Percentiles rank a stretch among this genome's conserved stretches.
Evolutionary conservation across 1,140 invertebrate species (phyloP).

Genomic region (Piezodorus guildinii): DNA sequence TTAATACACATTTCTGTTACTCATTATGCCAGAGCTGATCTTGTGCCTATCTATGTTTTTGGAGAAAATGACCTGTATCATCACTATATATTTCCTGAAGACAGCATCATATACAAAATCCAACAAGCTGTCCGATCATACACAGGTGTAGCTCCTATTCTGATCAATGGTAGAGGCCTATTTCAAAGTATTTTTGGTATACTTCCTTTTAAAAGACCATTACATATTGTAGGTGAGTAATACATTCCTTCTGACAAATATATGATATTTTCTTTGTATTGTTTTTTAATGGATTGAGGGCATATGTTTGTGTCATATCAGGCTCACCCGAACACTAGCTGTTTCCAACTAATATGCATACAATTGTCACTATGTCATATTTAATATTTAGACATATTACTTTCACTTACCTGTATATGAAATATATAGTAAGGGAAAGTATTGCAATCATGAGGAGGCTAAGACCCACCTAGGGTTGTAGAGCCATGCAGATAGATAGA

Average conservation of each 20-base stretch:
- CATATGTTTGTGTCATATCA: no score
- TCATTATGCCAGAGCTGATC: slow-evolving; percentile 43
- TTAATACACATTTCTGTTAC: background rate
- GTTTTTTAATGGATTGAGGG: no score
- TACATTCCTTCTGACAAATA: background rate
- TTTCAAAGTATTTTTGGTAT: slow-evolving; percentile 82
- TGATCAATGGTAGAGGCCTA: slow-evolving; percentile 70
- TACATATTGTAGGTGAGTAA: slow-evolving; percentile 68
- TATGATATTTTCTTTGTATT: no score
- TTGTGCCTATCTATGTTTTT: slow-evolving; percentile 83
- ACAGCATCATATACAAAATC: slow-evolving; percentile 51
- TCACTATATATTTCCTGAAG: slow-evolving; percentile 57
- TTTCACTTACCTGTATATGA: no score
- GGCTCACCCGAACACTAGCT: no score
- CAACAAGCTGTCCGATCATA: slow-evolving; percentile 45
- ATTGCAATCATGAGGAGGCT: no score
- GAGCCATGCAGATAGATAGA: no score
- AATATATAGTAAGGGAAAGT: no score
- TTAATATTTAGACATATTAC: no score
- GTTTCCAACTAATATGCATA: no score
- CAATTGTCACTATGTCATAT: no score
- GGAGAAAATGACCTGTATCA: slow-evolving; percentile 81
- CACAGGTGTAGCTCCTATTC: slow-evolving; percentile 61
- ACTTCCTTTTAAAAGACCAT: slow-evolving; percentile 60
- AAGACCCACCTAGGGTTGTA: no score